Conservation (phyloP, 1,140 invertebrate species). For the Drosophila burlai region DNA sequence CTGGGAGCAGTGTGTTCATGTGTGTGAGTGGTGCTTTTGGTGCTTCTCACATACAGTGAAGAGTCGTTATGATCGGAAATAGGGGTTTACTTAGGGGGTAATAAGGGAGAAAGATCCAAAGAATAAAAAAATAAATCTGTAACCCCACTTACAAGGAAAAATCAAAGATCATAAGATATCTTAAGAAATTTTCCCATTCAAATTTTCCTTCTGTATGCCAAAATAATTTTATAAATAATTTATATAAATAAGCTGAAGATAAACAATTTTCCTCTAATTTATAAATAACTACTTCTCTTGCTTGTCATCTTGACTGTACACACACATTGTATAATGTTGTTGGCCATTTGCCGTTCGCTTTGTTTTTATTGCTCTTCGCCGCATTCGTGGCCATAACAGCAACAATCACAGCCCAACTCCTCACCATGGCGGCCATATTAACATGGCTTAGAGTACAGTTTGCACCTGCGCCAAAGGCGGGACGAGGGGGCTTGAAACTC, state of each 20-base stretch:
- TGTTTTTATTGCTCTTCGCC: constrained; percentile 72
- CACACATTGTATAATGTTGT: constrained; percentile 53
- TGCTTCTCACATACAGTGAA: constrained; percentile 68
- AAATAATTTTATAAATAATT: no score
- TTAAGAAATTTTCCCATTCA: not conserved
- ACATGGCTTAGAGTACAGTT: constrained; percentile 77
- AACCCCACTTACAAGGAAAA: not conserved
- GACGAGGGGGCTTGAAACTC: constrained; percentile 29
- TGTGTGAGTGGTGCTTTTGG: constrained; percentile 53
- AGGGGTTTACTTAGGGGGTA: not conserved
- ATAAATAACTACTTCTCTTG: not conserved
- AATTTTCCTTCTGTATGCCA: rapidly evolving
- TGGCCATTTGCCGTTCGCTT: constrained; percentile 65
- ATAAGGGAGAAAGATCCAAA: no score
- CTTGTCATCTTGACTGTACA: constrained; percentile 31
- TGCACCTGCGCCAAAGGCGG: constrained; percentile 71
- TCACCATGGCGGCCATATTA: constrained; percentile 74
- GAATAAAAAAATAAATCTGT: not conserved
- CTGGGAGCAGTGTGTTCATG: constrained; percentile 20
- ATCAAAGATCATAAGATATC: not conserved
- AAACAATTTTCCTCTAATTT: no score
- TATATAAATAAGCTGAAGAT: not conserved
- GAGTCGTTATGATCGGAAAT: not conserved
- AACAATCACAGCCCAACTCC: constrained; percentile 54
- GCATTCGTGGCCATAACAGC: constrained; percentile 52